Percentiles rank a stretch among this genome's conserved stretches.
These are phyloP conservation scores for Sipha maydis DNA, from an alignment of 2,888 invertebrate species.

Conservation along the genomic window DNA sequence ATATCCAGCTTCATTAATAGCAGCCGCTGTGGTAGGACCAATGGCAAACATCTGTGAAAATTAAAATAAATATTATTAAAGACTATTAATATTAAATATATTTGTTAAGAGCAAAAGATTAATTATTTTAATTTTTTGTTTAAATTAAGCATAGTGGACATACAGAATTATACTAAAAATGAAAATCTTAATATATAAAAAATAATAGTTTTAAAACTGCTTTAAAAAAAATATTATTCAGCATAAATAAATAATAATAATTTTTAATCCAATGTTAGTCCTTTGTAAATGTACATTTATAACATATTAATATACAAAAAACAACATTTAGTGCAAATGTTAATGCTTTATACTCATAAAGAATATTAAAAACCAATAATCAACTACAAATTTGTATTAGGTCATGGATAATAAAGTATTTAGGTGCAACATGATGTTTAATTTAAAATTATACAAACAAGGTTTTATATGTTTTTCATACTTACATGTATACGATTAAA, in stretches of 20 bases:
- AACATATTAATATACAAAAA: too few species aligned
- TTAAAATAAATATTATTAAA: not conserved
- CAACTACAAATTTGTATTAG: not conserved
- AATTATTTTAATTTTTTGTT: too few species aligned
- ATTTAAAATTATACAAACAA: not conserved
- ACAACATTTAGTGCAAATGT: too few species aligned
- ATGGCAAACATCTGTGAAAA: constrained; percentile 62
- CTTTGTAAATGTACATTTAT: too few species aligned
- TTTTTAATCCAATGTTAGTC: too few species aligned
- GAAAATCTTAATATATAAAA: too few species aligned
- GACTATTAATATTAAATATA: not conserved
- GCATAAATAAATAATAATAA: too few species aligned
- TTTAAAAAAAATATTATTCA: too few species aligned
- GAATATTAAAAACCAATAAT: not conserved
- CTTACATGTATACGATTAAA: constrained; percentile 48
- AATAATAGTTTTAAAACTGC: too few species aligned
- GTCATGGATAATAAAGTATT: not conserved
- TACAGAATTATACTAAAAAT: too few species aligned
- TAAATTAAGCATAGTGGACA: too few species aligned
- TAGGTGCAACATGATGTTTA: not conserved
- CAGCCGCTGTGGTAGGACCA: constrained; percentile 60
- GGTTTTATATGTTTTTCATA: not conserved
- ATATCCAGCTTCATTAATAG: constrained; percentile 61
- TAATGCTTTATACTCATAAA: not conserved
- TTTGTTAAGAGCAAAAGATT: too few species aligned